Conservation (phyloP, 2,113 vertebrate species). For the Microtus montanus region DNA sequence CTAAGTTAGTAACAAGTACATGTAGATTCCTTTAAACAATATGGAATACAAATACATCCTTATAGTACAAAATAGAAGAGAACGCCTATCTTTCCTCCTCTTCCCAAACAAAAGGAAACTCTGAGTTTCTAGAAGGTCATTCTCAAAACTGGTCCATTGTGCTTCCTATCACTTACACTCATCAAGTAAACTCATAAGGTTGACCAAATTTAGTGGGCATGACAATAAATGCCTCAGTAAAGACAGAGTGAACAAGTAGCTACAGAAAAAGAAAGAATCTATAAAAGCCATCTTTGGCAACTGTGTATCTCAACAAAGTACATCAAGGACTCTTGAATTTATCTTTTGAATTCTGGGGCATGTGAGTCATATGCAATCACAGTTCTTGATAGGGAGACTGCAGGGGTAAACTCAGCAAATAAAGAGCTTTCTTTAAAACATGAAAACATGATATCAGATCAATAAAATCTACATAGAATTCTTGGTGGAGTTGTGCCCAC, state of each 20-base stretch:
- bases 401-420: neutral
- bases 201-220: neutral
- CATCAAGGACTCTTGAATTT: neutral
- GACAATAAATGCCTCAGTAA: neutral
- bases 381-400: neutral
- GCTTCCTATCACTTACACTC: neutral
- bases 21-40: neutral
- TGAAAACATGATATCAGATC: neutral
- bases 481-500: neutral
- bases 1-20: neutral
- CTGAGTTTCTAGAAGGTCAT: neutral
- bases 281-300: neutral
- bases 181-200: neutral
- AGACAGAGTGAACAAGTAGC: neutral
- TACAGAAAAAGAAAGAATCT: neutral
- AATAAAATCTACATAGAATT: neutral
- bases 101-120: neutral
- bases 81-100: neutral
- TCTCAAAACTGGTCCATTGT: neutral
- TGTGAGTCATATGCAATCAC: neutral
- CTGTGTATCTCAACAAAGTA: neutral
- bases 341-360: neutral
- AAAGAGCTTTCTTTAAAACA: neutral
- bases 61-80: neutral
- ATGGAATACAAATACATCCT: too few species aligned